Evolutionary conservation across 2,113 vertebrate species (phyloP).

Genomic region (Mustelus asterias): DNA sequence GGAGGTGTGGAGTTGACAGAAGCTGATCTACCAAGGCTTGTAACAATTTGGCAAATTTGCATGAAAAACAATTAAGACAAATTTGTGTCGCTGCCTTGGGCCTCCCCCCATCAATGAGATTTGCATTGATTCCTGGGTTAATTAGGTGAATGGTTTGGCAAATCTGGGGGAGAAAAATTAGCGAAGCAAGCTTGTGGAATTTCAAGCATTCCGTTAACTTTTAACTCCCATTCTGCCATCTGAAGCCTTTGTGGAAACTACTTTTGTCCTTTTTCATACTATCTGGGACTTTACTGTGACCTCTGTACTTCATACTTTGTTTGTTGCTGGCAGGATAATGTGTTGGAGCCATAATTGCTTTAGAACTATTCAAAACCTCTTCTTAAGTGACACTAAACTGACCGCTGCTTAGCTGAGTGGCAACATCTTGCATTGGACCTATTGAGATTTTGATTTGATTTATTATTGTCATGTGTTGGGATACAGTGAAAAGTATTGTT

Average conservation of each 20-base stretch:
- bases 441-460: background rate
- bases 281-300: background rate
- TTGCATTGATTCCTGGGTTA: background rate
- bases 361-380: background rate
- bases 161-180: background rate
- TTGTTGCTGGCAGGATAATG: background rate
- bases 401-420: background rate
- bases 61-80: slow-evolving; percentile 8
- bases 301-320: background rate
- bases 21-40: background rate
- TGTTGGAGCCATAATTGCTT: background rate
- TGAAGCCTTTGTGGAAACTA: background rate
- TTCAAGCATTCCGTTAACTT: slow-evolving; percentile 27
- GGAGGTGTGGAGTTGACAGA: background rate
- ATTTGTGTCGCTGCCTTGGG: background rate
- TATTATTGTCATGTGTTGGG: too few species aligned
- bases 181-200: background rate
- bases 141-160: slow-evolving; percentile 22
- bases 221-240: background rate
- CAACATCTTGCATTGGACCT: background rate
- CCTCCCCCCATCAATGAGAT: background rate
- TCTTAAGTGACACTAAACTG: background rate
- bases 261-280: background rate
- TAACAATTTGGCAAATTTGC: slow-evolving; percentile 18
- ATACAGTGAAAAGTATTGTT: too few species aligned